Evolutionary conservation across 1,140 invertebrate species (phyloP), one percentile per base, ranked within the genome.

Genomic region (Leptinotarsa undecemlineata): DNA sequence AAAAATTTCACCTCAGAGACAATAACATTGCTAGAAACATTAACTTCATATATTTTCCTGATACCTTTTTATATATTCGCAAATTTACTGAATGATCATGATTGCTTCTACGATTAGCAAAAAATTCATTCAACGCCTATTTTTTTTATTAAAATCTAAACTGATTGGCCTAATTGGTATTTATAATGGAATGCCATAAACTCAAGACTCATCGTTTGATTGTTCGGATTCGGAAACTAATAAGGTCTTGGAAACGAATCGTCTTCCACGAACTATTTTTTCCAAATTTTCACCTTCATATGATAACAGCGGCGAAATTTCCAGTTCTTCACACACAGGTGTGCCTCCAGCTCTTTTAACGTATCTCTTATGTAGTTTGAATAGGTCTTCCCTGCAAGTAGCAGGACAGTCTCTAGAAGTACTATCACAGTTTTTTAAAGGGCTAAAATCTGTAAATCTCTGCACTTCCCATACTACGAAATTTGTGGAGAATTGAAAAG

Each of bases 401-500:
- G 90, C 92, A 0, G 97, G 95, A 75, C 95, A 97, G 85, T 98
- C 96, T 81, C 96, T 95, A 66, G 92, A 92, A 33, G 89, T 91
- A 0, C 88, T 86, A 84, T 99, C 94, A 4, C 93, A 89, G 88
- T 99, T 99, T 85, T 99, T 99, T 74, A 99, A 83, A 0, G 98
- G 96, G 81, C 97, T 96, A 84, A 99, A 99, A 84, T 99, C 98
- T 72, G 94, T 92, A 78, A 96, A 92, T 66, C 98, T 88, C 0
- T 92, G 88, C 1, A 98, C 96, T 88, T 98, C 95, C 92, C 97
- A 96, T 3, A 95, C 94, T 23, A 93, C 94, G 82, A 99, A 96
- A 78, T 93, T 93, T 85, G 93, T 89, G 1, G 96, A 90, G 85
- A 96, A 98, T 81, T 93, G 92, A 84, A 99, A 99, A 0, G 98